Evolutionary conservation across 2,888 invertebrate genomes (phyloP).

Genomic region (Keiferia lycopersicella): DNA sequence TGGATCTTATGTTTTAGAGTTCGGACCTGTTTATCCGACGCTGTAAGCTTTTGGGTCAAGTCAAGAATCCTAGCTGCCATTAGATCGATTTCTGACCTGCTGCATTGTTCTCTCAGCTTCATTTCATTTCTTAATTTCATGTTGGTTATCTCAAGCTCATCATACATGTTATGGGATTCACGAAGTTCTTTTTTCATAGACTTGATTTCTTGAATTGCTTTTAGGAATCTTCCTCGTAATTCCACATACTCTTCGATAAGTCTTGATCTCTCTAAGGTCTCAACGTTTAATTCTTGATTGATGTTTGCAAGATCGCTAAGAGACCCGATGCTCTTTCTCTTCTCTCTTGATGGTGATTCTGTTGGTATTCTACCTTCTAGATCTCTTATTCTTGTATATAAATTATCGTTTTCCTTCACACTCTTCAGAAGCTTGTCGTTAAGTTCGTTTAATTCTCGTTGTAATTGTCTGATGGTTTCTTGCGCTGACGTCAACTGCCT

Average conservation of each 20-base stretch:
- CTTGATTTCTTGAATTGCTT: constrained; percentile 91
- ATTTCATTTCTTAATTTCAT: constrained; percentile 88
- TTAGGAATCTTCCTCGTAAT: constrained; percentile 88
- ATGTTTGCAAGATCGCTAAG: constrained; percentile 90
- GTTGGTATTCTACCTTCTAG: constrained; percentile 82
- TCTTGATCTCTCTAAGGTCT: constrained; percentile 87
- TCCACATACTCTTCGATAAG: constrained; percentile 91
- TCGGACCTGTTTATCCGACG: constrained; percentile 91
- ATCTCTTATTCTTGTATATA: constrained; percentile 87
- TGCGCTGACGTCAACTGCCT: constrained; percentile 85
- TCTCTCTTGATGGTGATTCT: constrained; percentile 79
- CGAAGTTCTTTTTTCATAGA: constrained; percentile 90
- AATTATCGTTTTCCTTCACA: constrained; percentile 88
- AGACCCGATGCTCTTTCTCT: constrained; percentile 87
- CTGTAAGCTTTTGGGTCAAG: constrained; percentile 89
- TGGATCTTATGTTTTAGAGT: constrained; percentile 89
- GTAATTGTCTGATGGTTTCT: constrained; percentile 84
- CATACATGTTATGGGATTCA: constrained; percentile 89
- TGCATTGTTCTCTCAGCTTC: constrained; percentile 83
- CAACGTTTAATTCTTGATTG: constrained; percentile 88
- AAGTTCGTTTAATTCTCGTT: constrained; percentile 84
- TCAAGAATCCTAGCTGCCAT: constrained; percentile 93
- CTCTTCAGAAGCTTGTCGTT: constrained; percentile 85
- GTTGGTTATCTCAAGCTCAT: constrained; percentile 90
- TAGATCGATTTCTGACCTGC: constrained; percentile 87